Evolutionary conservation across 2,113 vertebrate genomes (phyloP).

Genomic region (Rhinolophus ferrumequinum): DNA sequence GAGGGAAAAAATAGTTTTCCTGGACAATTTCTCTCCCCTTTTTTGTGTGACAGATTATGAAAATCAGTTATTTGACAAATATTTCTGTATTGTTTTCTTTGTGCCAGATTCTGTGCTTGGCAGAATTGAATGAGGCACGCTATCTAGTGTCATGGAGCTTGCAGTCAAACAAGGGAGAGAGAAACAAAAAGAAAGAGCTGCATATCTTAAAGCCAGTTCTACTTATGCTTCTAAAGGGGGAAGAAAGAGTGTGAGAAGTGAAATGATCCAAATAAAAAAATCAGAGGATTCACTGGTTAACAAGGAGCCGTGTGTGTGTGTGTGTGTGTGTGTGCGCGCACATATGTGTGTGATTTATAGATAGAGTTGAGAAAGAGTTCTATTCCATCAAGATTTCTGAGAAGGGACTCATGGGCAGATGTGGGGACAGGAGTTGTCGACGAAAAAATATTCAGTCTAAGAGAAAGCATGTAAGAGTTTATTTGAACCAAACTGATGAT

Average conservation of each 20-base stretch:
- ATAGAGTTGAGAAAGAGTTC: background rate
- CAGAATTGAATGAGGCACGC: background rate
- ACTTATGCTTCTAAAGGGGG: background rate
- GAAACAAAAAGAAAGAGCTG: background rate
- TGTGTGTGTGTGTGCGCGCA: no score
- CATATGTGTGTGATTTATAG: background rate
- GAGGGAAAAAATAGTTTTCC: background rate
- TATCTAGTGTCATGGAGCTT: background rate
- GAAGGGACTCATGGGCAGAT: background rate
- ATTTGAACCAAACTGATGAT: no score
- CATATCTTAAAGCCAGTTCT: background rate
- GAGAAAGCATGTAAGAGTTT: no score
- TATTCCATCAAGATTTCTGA: background rate
- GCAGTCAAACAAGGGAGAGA: background rate
- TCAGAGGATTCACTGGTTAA: background rate
- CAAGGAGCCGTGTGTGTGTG: background rate
- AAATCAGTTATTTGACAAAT: background rate
- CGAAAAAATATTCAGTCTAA: no score
- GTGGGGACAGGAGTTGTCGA: background rate
- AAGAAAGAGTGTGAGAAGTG: background rate
- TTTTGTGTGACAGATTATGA: background rate
- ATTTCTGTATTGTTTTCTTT: background rate
- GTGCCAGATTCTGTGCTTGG: background rate
- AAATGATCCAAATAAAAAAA: conserved; percentile 30
- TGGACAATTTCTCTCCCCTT: background rate